Evolutionary conservation across 2,888 invertebrate genomes (phyloP).

Genomic region (Opisthograptis luteolata): DNA sequence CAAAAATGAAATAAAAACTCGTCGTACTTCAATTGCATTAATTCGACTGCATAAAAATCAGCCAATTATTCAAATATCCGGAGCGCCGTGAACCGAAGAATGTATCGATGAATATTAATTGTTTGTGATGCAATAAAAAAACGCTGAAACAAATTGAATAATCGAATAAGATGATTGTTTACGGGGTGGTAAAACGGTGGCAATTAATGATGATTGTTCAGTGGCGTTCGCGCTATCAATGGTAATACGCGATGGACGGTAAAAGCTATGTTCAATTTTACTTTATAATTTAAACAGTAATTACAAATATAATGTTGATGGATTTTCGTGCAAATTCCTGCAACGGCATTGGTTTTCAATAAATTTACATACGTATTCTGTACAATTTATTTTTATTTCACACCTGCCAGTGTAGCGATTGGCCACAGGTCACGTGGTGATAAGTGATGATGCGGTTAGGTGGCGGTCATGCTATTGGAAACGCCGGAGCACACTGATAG

Average conservation of each 20-base stretch:
- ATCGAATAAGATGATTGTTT: conserved; percentile 50
- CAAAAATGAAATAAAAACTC: conserved; percentile 61
- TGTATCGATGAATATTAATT: conserved; percentile 81
- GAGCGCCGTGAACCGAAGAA: conserved; percentile 69
- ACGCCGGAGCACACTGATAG: too few relatives aligned
- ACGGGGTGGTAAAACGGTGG: conserved; percentile 30
- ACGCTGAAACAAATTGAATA: conserved; percentile 52
- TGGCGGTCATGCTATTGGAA: too few relatives aligned
- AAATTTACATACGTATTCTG: too few relatives aligned
- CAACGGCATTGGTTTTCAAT: too few relatives aligned
- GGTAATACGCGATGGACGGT: conserved; percentile 27
- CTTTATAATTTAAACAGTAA: conserved; percentile 16
- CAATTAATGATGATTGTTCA: conserved; percentile 36
- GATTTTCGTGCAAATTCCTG: too few relatives aligned
- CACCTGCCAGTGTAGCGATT: too few relatives aligned
- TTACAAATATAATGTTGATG: conserved; percentile 20
- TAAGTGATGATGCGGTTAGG: too few relatives aligned
- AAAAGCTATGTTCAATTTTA: conserved; percentile 23
- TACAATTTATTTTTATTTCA: too few relatives aligned
- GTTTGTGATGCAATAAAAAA: conserved; percentile 65
- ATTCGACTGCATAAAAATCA: conserved; percentile 83
- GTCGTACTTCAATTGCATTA: conserved; percentile 79
- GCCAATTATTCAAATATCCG: conserved; percentile 81
- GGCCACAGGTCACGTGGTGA: too few relatives aligned
- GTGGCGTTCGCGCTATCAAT: conserved; percentile 28